Conservation (phyloP, 2,888 invertebrate species). For the Masnerella sp. region DNA sequence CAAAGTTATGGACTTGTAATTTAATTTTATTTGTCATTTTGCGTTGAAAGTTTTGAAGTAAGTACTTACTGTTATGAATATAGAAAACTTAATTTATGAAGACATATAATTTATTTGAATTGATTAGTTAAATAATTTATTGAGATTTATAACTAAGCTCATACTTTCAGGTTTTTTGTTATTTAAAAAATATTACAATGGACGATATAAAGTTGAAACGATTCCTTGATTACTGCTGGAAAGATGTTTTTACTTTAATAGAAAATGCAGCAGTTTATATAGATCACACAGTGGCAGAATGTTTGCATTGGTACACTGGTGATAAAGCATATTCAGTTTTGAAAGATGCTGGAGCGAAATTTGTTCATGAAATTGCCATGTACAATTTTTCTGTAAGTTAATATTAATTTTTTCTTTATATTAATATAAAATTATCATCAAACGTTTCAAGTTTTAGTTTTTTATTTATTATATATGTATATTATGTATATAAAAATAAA, state of each 20-base stretch:
- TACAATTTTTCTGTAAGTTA: slow-evolving; percentile 73
- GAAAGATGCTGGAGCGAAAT: slow-evolving; percentile 81
- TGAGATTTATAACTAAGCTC: no score
- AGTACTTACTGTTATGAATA: no score
- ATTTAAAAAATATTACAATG: no score
- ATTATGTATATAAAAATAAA: neutral
- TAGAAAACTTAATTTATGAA: no score
- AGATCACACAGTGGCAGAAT: slow-evolving; percentile 82
- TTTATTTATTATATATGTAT: neutral
- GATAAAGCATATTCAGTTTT: slow-evolving; percentile 79
- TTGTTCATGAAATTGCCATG: slow-evolving; percentile 82
- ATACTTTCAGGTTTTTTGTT: no score
- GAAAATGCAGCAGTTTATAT: slow-evolving; percentile 83
- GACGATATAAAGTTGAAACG: slow-evolving; percentile 62
- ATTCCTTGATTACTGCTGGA: slow-evolving; percentile 81
- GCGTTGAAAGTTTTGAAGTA: no score
- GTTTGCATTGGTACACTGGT: slow-evolving; percentile 85
- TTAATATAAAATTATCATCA: neutral
- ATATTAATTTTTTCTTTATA: no score
- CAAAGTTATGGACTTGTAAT: no score
- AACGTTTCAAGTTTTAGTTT: neutral
- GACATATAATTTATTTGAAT: no score
- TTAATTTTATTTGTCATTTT: no score
- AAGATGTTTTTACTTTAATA: slow-evolving; percentile 81
- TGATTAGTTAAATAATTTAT: no score